These are phyloP conservation scores for Dryobates pubescens DNA, from an alignment of 2,797 vertebrate species.

Conservation along the genomic window DNA sequence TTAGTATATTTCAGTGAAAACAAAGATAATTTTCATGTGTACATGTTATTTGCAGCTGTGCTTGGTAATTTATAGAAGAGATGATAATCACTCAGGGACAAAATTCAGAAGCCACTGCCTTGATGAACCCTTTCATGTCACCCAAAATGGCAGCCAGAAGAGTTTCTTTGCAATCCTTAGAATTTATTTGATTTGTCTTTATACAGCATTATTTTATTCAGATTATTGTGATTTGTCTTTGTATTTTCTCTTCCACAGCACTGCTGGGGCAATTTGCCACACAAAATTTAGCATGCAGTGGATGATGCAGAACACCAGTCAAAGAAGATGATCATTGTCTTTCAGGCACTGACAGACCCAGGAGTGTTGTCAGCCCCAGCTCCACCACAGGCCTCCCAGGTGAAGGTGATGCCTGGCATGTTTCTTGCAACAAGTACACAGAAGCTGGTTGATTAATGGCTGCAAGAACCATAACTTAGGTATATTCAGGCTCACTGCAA, in stretches of 20 bases:
- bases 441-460: not conserved
- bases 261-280: not conserved
- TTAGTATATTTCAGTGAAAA: not conserved
- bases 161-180: not conserved
- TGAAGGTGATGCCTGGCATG: not conserved
- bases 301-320: not conserved
- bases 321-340: not conserved
- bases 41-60: not conserved
- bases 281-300: not conserved
- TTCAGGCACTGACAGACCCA: not conserved
- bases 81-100: not conserved
- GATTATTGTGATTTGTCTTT: not conserved
- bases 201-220: not conserved
- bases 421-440: not conserved
- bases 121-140: not conserved
- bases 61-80: not conserved
- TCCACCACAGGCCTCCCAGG: not conserved
- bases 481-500: not conserved
- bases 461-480: not conserved
- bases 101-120: not conserved
- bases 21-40: not conserved
- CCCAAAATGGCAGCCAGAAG: not conserved
- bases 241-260: not conserved
- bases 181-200: not conserved
- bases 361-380: not conserved